Percentiles rank a stretch among this genome's conserved stretches.
Conservation (phyloP, 2,888 invertebrate genomes). For the Eustalomyia histrio region DNA sequence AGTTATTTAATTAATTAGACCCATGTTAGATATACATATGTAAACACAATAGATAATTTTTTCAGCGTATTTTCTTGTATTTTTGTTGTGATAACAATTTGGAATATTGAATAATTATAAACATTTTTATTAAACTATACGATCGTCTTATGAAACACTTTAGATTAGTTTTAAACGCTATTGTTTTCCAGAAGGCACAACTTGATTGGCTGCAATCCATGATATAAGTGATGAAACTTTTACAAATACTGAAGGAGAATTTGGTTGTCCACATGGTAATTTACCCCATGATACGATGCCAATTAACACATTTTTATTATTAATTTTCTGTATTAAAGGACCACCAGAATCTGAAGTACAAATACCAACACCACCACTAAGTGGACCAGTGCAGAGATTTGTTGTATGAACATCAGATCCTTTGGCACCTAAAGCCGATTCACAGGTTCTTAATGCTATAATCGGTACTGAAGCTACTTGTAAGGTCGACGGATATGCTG, state of each 20-base stretch:
- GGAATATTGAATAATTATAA: no score
- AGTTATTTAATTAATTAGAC: no score
- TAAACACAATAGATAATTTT: no score
- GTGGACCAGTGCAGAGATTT: constrained; percentile 75
- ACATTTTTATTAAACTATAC: no score
- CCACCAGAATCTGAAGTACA: constrained; percentile 78
- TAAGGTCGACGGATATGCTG: constrained; percentile 69
- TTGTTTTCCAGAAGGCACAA: neutral
- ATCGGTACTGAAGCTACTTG: constrained; percentile 76
- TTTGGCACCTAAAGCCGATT: constrained; percentile 71
- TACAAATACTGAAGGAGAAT: constrained; percentile 80
- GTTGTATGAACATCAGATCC: constrained; percentile 72
- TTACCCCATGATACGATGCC: constrained; percentile 81
- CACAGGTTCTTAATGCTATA: constrained; percentile 69
- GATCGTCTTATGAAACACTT: no score
- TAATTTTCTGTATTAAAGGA: constrained; percentile 70
- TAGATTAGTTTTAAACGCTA: no score
- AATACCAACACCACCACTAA: constrained; percentile 73
- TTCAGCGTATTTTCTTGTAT: no score
- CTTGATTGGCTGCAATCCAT: constrained; percentile 75
- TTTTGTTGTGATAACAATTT: no score
- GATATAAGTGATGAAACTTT: constrained; percentile 79
- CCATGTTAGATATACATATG: no score
- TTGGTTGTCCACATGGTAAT: constrained; percentile 78
- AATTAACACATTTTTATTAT: constrained; percentile 71